Evolutionary conservation across 2,113 vertebrate genomes (phyloP).

Genomic region (Ondatra zibethicus): DNA sequence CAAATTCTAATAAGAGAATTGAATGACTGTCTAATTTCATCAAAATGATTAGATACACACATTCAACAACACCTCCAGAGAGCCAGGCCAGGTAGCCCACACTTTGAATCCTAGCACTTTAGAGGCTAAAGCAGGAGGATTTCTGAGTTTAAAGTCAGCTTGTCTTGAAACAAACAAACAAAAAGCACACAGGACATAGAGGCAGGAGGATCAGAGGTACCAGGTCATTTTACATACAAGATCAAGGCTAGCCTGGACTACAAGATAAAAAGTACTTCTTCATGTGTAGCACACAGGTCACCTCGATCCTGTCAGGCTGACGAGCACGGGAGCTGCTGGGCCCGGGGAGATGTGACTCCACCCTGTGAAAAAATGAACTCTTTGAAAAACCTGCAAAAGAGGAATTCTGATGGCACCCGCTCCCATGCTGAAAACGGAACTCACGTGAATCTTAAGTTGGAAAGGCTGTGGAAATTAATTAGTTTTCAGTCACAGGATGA

Average conservation of each 20-base stretch:
- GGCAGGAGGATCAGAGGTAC: background rate
- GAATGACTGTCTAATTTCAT: background rate
- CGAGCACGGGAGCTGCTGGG: background rate
- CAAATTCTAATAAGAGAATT: background rate
- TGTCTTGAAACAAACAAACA: background rate
- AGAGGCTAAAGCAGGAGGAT: background rate
- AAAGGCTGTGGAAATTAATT: constrained; percentile 16
- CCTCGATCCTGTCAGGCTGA: background rate
- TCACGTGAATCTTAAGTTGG: background rate
- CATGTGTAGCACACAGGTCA: background rate
- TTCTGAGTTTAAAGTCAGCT: background rate
- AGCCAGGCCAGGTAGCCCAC: background rate
- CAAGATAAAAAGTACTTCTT: background rate
- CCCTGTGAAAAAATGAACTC: background rate
- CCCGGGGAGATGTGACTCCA: background rate
- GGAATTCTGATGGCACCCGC: background rate
- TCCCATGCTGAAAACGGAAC: background rate
- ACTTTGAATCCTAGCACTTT: background rate
- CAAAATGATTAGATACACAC: constrained; percentile 14
- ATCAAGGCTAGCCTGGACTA: background rate
- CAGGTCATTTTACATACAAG: too few species aligned
- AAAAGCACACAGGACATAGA: background rate
- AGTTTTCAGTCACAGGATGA: background rate
- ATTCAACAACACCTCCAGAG: background rate
- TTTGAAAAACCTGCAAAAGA: background rate